Evolutionary conservation across 2,797 vertebrate genomes (phyloP), one percentile per base, ranked within the genome.

Genomic region (Betta splendens): DNA sequence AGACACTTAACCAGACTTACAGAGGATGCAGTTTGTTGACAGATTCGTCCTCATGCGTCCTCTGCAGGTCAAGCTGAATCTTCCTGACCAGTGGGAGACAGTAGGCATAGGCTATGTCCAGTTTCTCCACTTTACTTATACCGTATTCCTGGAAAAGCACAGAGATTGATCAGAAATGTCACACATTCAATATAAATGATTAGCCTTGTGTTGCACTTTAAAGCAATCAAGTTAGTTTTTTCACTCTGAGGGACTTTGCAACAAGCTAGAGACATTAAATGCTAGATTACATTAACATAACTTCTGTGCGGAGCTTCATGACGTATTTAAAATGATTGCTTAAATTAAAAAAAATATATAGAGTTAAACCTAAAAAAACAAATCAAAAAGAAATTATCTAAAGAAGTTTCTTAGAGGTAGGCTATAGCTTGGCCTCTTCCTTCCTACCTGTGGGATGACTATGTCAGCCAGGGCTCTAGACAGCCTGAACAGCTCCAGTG

Each of bases 1-100:
- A 0, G 39, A 10, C 45, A 31, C 39, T 12, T 18, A 17, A 39
- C 9, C 22, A 42, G 18, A 82, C 95, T 94, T 91, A 99, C 97
- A 98, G 87, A 4, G 97, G 98, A 77, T 99, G 97, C 16, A 99
- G 91, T 68, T 98, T 99, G 92, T 99, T 98, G 83, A 99, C 98
- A 33, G 96, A 97, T 83, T 99, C 98, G 26, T 99, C 97, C 84
- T 98, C 98, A 1, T 99, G 98, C 13, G 97, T 99, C 81, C 97
- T 94, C 83, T 99, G 98, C 38, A 98, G 87, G 85, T 99, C 98
- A 65, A 98, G 79, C 63, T 94, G 94, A 77, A 99, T 98, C 88
- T 99, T 99, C 79, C 94, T 91, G 77, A 99, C 91, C 62, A 99
- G 92, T 3, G 97, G 97, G 70, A 98, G 95, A 87, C 97, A 99